These are phyloP conservation scores for Liparis tanakae DNA, from an alignment of 2,797 vertebrate species.

Conservation along the genomic window DNA sequence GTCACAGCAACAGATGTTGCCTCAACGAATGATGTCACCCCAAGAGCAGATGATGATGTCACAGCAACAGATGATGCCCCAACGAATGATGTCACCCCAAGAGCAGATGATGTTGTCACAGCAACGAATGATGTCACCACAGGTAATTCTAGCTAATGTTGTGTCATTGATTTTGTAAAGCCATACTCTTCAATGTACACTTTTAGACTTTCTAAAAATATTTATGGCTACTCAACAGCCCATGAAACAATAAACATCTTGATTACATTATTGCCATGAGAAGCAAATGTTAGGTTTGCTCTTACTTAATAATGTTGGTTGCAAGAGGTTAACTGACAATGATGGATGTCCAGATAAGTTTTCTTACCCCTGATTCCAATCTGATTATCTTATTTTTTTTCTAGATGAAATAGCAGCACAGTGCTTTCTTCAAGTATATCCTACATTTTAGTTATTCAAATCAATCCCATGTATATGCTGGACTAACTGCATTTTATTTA, in stretches of 20 bases:
- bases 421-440: not conserved
- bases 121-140: conserved; percentile 30
- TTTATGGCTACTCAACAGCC: not conserved
- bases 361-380: not conserved
- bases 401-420: no score
- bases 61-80: conserved; percentile 31
- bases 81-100: conserved; percentile 28
- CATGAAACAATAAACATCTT: not conserved
- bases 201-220: not conserved
- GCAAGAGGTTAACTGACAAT: not conserved
- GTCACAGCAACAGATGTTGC: conserved; percentile 24
- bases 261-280: no score
- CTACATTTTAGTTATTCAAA: not conserved
- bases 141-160: conserved; percentile 56
- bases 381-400: not conserved
- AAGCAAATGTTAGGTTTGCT: not conserved
- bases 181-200: not conserved
- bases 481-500: not conserved
- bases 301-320: not conserved
- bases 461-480: not conserved
- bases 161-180: conserved; percentile 20
- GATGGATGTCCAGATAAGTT: not conserved
- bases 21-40: conserved; percentile 30
- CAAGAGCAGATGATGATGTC: conserved; percentile 33
- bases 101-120: conserved; percentile 27